These are phyloP conservation scores for Pseudorectes ferrugineus DNA, from an alignment of 2,113 vertebrate species.

Conservation along the genomic window DNA sequence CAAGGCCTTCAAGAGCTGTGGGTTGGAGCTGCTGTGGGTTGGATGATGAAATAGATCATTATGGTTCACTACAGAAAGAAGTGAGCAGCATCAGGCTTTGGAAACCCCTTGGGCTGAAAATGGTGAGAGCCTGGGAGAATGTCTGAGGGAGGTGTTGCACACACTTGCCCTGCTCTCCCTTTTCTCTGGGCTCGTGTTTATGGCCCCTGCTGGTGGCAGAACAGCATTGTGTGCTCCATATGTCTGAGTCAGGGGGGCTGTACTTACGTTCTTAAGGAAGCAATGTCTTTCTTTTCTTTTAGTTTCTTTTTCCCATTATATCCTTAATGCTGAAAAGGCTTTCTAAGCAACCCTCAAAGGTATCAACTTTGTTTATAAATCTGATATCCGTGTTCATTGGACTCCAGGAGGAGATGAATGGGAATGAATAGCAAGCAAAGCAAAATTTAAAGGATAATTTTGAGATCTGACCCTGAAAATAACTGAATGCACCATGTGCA, in stretches of 20 bases:
- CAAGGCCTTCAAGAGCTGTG: not conserved
- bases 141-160: not conserved
- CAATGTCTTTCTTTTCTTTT: not conserved
- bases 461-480: not conserved
- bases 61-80: not conserved
- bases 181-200: not conserved
- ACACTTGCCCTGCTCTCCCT: not conserved
- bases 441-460: not conserved
- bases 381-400: not conserved
- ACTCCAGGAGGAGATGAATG: not conserved
- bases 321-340: not conserved
- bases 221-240: too few relatives aligned
- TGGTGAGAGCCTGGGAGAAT: not conserved
- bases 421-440: not conserved
- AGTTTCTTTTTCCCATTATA: not conserved
- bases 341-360: not conserved
- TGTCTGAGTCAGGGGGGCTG: not conserved
- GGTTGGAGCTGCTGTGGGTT: not conserved
- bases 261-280: not conserved
- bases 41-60: not conserved
- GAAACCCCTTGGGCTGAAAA: not conserved
- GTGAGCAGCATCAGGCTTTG: not conserved
- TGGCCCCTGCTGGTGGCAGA: not conserved
- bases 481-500: not conserved
- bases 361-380: not conserved